Conservation (phyloP, 2,113 vertebrate genomes). For the Orcinus orca region DNA sequence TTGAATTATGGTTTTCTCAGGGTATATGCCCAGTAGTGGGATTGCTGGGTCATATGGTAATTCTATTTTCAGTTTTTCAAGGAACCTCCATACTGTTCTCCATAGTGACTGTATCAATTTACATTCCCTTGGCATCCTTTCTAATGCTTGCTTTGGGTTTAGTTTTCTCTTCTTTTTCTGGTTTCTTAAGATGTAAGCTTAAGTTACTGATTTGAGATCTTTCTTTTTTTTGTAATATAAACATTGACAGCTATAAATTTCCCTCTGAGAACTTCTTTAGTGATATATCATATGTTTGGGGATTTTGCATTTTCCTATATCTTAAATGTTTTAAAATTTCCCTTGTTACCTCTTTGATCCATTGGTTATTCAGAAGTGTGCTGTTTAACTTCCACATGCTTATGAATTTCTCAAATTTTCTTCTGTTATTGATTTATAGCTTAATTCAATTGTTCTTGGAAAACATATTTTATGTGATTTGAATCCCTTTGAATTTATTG, state of each 20-base stretch:
- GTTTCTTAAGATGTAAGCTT: neutral
- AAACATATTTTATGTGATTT: neutral
- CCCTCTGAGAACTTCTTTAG: neutral
- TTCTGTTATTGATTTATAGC: constrained; percentile 27
- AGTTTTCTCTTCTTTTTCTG: neutral
- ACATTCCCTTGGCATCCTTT: neutral
- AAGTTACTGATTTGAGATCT: neutral
- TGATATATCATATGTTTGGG: neutral
- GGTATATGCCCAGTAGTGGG: no score
- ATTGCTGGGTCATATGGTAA: no score
- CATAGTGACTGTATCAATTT: no score
- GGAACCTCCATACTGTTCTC: no score
- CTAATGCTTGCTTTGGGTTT: neutral
- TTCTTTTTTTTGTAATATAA: neutral
- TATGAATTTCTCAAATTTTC: neutral
- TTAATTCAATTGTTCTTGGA: neutral
- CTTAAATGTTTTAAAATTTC: constrained; percentile 15
- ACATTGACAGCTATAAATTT: neutral
- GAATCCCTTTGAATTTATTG: neutral
- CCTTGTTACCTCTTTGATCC: neutral
- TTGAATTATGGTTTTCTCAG: no score
- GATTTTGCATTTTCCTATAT: neutral
- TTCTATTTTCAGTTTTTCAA: no score
- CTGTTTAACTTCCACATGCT: neutral
- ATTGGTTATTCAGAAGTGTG: neutral